These are phyloP conservation scores for Orius laevigatus DNA, from an alignment of 1,140 invertebrate species.

Conservation along the genomic window DNA sequence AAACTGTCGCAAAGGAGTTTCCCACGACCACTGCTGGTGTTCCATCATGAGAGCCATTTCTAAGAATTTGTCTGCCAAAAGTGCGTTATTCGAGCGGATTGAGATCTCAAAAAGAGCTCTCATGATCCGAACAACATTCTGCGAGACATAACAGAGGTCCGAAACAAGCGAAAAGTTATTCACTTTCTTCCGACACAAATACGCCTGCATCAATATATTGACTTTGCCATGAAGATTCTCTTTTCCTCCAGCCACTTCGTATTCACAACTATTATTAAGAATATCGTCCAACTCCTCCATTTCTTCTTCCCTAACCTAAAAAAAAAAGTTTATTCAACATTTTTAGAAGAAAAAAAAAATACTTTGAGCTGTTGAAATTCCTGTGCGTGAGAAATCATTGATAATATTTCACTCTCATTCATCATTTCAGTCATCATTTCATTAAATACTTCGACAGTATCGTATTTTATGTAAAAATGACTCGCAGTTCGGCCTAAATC, in stretches of 20 bases:
- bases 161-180: conserved; percentile 82
- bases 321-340: conserved; percentile 15
- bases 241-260: conserved; percentile 57
- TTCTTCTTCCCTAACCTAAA: conserved; percentile 84
- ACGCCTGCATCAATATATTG: conserved; percentile 89
- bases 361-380: conserved; percentile 96
- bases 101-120: conserved; percentile 90
- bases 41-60: conserved; percentile 81
- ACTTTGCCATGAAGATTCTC: conserved; percentile 93
- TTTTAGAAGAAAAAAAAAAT: conserved; percentile 16
- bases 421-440: conserved; percentile 60
- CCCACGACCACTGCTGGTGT: conserved; percentile 71
- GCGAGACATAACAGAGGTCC: conserved; percentile 73
- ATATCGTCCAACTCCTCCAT: conserved; percentile 73
- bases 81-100: conserved; percentile 71
- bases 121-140: conserved; percentile 82
- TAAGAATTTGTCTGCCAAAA: conserved; percentile 67
- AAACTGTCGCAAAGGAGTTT: conserved; percentile 78
- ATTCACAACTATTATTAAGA: conserved; percentile 49
- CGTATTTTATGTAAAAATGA: conserved; percentile 95
- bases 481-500: conserved; percentile 92
- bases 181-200: conserved; percentile 60
- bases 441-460: conserved; percentile 86
- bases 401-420: conserved; percentile 72
- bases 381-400: conserved; percentile 74